Evolutionary conservation across 2,797 vertebrate species (phyloP), one percentile per base, ranked within the genome.

Genomic region (Cyprinodon diabolis): DNA sequence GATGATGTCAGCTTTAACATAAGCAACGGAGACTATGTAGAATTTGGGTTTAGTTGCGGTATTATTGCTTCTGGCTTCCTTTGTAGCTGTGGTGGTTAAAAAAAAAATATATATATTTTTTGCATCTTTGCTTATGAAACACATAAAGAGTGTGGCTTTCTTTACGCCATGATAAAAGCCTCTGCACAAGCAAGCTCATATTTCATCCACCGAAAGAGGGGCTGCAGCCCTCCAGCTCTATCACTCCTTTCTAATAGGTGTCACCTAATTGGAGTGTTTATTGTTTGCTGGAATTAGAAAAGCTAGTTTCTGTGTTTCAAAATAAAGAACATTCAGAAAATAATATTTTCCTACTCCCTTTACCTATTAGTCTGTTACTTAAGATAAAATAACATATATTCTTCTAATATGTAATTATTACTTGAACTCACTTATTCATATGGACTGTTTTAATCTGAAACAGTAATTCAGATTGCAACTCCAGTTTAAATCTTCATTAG

Each of bases 401-500:
- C 57, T 60, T 17, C 43, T 73, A 15, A 71, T 52, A 45, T 55
- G 49, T 54, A 56, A 71, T 30, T 60, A 77, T n/a, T 55, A 19
- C 17, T 30, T 35, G 51, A 67, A 66, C 63, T 70, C 40, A 21
- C 48, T 56, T 45, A 69, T 78, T 62, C 14, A 21, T 21, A 63
- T 23, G 17, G 47, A 66, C 45, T 56, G 55, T 19, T 66, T 77
- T 51, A 78, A 84, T 67, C 43, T 55, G 56, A 83, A 71, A 55
- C 56, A 82, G 72, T 75, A 47, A 82, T 84, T 84, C 51, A 68
- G 15, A 76, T 80, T 68, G 78, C 76, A 69, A 66, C 25, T 57
- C 17, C 76, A 56, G 69, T 84, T 81, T 58, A 76, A 76, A 84
- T 71, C 81, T 68, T 76, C 78, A 84, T 86, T 84, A 77, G 75